Percentiles rank a stretch among this genome's conserved stretches.
These are phyloP conservation scores for Caenorhabditis sulstoni DNA, from an alignment of 2,888 invertebrate species.

Conservation along the genomic window DNA sequence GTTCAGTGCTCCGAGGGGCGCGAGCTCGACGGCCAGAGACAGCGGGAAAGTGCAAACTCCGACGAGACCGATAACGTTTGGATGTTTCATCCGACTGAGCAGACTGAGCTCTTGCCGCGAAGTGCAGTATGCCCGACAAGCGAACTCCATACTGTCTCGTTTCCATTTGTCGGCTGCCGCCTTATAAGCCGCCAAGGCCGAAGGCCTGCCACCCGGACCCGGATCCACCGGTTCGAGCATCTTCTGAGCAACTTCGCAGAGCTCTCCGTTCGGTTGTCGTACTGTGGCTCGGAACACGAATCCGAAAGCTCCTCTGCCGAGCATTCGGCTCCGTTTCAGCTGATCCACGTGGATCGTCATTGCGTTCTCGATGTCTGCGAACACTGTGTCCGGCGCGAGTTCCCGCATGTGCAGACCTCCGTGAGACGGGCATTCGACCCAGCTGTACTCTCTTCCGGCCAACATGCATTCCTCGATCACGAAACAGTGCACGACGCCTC, in stretches of 20 bases:
- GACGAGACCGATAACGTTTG: constrained; percentile 92
- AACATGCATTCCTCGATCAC: constrained; percentile 95
- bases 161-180: constrained; percentile 92
- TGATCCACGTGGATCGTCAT: constrained; percentile 89
- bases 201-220: constrained; percentile 86
- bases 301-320: constrained; percentile 98
- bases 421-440: constrained; percentile 89
- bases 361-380: constrained; percentile 65
- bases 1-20: constrained; percentile 93
- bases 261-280: constrained; percentile 81
- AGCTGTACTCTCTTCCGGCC: constrained; percentile 63
- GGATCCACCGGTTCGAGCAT: constrained; percentile 95
- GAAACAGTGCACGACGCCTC: constrained; percentile 83
- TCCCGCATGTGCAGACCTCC: constrained; percentile 87
- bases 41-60: constrained; percentile 88
- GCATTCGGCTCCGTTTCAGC: constrained; percentile 85
- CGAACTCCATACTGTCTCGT: constrained; percentile 91
- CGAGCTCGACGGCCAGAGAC: constrained; percentile 91
- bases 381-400: constrained; percentile 92
- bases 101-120: constrained; percentile 90
- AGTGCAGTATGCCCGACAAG: constrained; percentile 96
- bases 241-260: constrained; percentile 90
- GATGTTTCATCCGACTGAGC: constrained; percentile 89
- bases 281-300: constrained; percentile 90
- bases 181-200: constrained; percentile 86